These are phyloP conservation scores for Diarsia brunnea DNA, from an alignment of 2,888 invertebrate genomes.

Conservation along the genomic window DNA sequence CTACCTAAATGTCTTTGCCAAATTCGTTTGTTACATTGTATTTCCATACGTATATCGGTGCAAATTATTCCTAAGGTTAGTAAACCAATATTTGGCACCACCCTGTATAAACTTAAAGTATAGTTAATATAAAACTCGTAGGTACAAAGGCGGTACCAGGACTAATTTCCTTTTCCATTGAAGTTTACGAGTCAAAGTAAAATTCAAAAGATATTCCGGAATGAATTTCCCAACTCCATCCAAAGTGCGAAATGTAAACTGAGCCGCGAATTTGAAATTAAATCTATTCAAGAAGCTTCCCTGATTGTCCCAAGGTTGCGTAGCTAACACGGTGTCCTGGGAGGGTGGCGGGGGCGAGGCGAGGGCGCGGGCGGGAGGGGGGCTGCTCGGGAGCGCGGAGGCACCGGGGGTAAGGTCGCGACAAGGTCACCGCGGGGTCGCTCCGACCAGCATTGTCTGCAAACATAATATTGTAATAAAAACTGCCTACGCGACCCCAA, in stretches of 20 bases:
- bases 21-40: too few relatives aligned
- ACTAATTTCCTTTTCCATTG: slow-evolving; percentile 18
- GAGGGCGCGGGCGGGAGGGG: background rate
- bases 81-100: too few relatives aligned
- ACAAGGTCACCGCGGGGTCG: slow-evolving; percentile 83
- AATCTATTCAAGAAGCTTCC: slow-evolving; percentile 77
- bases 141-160: background rate
- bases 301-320: slow-evolving; percentile 81
- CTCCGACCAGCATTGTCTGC: slow-evolving; percentile 74
- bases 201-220: slow-evolving; percentile 35
- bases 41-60: too few relatives aligned
- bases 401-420: slow-evolving; percentile 77
- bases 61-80: too few relatives aligned
- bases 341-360: slow-evolving; percentile 68
- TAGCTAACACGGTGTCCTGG: slow-evolving; percentile 80
- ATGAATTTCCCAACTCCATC: slow-evolving; percentile 32
- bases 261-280: slow-evolving; percentile 72
- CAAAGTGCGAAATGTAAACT: slow-evolving; percentile 57
- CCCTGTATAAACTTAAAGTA: background rate
- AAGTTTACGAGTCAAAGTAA: slow-evolving; percentile 10
- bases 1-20: too few relatives aligned
- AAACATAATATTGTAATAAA: slow-evolving; percentile 74
- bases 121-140: background rate
- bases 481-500: slow-evolving; percentile 70
- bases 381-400: slow-evolving; percentile 63